Evolutionary conservation across 2,113 vertebrate genomes (phyloP), one percentile per base, ranked within the genome.

Genomic region (Ranitomeya imitator): DNA sequence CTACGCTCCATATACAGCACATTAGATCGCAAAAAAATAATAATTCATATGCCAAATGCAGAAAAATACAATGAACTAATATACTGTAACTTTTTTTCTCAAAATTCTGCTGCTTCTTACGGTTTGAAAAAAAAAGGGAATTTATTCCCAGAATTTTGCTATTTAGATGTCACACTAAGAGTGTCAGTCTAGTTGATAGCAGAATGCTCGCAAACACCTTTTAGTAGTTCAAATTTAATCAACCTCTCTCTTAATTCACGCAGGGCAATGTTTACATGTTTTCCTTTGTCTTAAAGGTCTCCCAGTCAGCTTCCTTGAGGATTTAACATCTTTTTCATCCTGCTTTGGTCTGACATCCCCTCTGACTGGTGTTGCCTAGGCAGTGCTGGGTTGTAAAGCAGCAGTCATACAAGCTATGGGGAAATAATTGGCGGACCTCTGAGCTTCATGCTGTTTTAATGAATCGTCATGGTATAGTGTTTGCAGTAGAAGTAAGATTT

Each of bases 321-420:
- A 89, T 85, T 89, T 61, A 69, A 79, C 81, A 89, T 85, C 83
- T 89, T 79, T 83, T 83, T 89, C 52, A 78, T 85, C 74, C 73
- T 79, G 73, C 73, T 89, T 89, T 85, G 87, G 87, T 89, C 87
- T 89, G 87, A 89, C 87, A 89, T 85, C 87, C 74, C 87, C 87
- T 89, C 81, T 89, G 87, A 89, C 87, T 89, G 87, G 87, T 85
- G 87, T 89, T 89, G 81, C 87, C 87, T 89, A 89, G 87, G 87
- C 87, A 89, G 87, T 89, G 60, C 23, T 89, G 26, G 81, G 81
- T 89, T 89, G 87, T 89, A 89, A 89, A 89, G 87, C 87, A 78
- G 87, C 87, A 88, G 87, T 88, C 57, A 88, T 80, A 88, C 87
- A 88, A 78, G 87, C 87, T 82, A 84, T 85, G 87, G 87, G 86